Conservation (phyloP, 1,140 invertebrate genomes). For the Meteorus sp. region DNA sequence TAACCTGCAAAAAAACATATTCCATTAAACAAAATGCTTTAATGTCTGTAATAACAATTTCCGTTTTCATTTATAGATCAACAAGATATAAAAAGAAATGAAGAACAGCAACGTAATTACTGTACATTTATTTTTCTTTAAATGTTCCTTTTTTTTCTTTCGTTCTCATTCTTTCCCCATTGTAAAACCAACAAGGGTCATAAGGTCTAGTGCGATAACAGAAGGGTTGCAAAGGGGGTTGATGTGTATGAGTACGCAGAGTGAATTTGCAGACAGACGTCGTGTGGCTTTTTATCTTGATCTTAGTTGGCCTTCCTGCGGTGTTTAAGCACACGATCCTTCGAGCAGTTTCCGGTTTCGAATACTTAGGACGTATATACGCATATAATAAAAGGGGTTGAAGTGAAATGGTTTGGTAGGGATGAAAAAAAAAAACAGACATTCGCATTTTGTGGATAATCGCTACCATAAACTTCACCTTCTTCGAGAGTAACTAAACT, state of each 20-base stretch:
- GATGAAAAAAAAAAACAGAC: background rate
- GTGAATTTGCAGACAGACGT: background rate
- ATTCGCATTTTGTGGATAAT: constrained; percentile 10
- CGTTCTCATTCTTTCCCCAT: no score
- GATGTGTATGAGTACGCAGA: background rate
- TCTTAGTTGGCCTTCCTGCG: background rate
- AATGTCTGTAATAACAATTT: no score
- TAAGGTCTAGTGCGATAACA: background rate
- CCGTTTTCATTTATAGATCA: no score
- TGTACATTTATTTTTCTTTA: no score
- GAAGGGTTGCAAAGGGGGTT: background rate
- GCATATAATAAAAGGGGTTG: no score
- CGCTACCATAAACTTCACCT: constrained; percentile 13
- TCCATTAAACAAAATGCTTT: no score
- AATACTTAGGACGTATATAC: no score
- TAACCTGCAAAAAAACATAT: no score
- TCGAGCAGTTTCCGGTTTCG: constrained; percentile 13
- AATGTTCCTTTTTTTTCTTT: no score
- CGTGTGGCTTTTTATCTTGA: background rate
- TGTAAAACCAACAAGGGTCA: no score
- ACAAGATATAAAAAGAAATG: no score
- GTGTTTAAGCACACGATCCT: background rate
- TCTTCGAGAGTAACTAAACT: background rate
- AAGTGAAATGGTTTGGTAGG: constrained; percentile 1
- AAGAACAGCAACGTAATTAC: no score